Conservation (phyloP, 2,113 vertebrate genomes). For the Naja naja region DNA sequence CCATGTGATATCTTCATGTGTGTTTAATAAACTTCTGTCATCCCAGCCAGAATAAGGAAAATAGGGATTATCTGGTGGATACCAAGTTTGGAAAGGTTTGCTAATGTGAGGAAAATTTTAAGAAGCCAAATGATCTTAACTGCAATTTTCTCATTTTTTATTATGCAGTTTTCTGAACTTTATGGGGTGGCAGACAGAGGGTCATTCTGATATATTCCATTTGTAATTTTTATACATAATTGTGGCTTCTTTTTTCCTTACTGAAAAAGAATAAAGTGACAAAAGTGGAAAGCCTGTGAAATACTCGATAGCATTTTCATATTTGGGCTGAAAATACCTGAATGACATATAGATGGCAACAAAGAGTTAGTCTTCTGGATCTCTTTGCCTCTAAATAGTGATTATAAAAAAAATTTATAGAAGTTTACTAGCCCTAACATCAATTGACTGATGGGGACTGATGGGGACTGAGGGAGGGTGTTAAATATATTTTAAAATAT, state of each 20-base stretch:
- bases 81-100: background rate
- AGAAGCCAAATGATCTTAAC: background rate
- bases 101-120: background rate
- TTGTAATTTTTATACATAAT: background rate
- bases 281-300: background rate
- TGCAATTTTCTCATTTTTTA: background rate
- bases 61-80: background rate
- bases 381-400: background rate
- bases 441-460: no score
- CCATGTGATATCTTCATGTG: background rate
- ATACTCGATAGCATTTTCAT: background rate
- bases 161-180: background rate
- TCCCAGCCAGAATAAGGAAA: background rate
- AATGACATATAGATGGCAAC: background rate
- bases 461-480: no score
- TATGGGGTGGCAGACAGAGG: background rate
- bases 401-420: background rate
- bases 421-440: background rate
- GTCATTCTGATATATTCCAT: background rate
- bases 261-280: background rate
- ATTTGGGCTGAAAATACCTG: background rate
- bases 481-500: no score
- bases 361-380: background rate
- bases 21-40: background rate
- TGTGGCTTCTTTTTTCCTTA: background rate